phyloP scores from a whole-genome alignment of 2,113 vertebrate species.

The Strix uralensis region DNA sequence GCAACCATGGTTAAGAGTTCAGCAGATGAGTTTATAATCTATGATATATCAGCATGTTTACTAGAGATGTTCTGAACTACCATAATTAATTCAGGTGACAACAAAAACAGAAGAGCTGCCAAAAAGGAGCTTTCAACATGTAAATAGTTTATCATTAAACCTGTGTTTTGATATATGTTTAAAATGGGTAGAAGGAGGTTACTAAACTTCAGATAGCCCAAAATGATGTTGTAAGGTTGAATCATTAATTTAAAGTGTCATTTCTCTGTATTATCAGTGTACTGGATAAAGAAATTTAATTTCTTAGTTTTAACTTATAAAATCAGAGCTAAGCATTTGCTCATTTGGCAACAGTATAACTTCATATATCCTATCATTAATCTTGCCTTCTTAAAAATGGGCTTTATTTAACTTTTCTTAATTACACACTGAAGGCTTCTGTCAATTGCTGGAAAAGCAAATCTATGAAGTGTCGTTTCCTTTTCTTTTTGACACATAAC shows the following conservation, averaged over 20 bases:
- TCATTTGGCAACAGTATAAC: conserved; percentile 12
- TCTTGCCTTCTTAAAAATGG: background rate
- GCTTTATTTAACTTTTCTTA: conserved; percentile 29
- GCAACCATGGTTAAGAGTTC: conserved; percentile 66
- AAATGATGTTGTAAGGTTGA: conserved; percentile 30
- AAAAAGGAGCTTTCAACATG: conserved; percentile 53
- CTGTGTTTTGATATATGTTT: conserved; percentile 40
- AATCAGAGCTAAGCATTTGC: conserved; percentile 12
- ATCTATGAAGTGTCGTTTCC: background rate
- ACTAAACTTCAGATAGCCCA: conserved; percentile 38
- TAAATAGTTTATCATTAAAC: conserved; percentile 52
- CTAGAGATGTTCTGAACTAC: conserved; percentile 36
- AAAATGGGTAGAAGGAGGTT: conserved; percentile 38
- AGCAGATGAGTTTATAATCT: conserved; percentile 65
- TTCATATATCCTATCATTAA: conserved; percentile 27
- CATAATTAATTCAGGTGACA: conserved; percentile 68
- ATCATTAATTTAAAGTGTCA: conserved; percentile 4
- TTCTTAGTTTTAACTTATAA: background rate
- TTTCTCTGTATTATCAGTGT: background rate
- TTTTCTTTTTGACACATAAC: background rate
- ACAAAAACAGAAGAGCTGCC: conserved; percentile 56
- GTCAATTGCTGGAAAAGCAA: background rate
- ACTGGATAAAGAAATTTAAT: conserved; percentile 11
- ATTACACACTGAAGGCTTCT: background rate
- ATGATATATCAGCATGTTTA: conserved; percentile 65